A percentile compares a stretch with the other conserved stretches of the same genome.
Evolutionary conservation across 2,113 vertebrate species (phyloP).

Genomic region (Rhipidura dahli): DNA sequence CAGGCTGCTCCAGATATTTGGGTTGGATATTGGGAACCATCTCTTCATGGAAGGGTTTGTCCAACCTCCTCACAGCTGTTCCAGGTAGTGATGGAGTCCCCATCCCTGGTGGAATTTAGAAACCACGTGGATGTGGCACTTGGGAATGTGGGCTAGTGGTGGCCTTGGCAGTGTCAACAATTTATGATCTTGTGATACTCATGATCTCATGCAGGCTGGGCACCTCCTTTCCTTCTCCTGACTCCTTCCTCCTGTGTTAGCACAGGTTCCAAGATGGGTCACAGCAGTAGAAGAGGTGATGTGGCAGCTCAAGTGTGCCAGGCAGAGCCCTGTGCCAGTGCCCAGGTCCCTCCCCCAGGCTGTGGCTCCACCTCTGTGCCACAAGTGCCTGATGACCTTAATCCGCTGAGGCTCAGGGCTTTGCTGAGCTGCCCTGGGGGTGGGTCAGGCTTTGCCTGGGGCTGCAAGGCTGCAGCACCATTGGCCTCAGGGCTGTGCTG

Average conservation of each 20-base stretch:
- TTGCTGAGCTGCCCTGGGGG: background rate
- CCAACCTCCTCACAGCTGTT: background rate
- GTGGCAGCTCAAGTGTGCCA: background rate
- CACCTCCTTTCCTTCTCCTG: background rate
- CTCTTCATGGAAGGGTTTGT: background rate
- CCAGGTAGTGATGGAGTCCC: background rate
- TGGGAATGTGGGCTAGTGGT: background rate
- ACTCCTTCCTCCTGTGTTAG: background rate
- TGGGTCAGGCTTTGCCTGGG: background rate
- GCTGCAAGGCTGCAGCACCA: background rate
- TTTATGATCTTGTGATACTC: background rate
- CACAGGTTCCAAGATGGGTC: fast-evolving
- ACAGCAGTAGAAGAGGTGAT: background rate
- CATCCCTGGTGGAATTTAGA: background rate
- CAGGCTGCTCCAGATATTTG: background rate
- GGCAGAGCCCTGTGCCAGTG: background rate
- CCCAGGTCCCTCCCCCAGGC: background rate
- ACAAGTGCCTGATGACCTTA: background rate
- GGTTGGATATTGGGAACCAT: background rate
- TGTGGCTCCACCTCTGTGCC: background rate
- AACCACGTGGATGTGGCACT: background rate
- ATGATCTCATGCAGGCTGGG: fast-evolving
- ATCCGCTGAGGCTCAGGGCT: background rate
- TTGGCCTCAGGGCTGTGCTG: background rate
- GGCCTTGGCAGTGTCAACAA: background rate